Conservation (phyloP, 2,113 vertebrate genomes). For the Brachirus orientalis region DNA sequence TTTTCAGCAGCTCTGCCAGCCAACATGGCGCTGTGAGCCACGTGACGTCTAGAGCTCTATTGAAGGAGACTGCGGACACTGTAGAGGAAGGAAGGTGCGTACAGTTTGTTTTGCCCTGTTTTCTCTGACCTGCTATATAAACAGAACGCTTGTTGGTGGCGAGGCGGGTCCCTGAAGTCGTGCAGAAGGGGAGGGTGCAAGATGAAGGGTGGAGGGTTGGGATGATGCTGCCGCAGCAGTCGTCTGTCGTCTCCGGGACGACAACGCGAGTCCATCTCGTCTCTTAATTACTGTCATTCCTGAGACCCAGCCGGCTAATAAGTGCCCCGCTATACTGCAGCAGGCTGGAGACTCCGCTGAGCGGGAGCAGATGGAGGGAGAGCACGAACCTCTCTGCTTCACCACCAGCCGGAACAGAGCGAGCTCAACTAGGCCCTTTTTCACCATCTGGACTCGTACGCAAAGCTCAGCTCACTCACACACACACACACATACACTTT, state of each 20-base stretch:
- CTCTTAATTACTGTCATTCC: slow-evolving; percentile 73
- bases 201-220: background rate
- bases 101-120: slow-evolving; percentile 39
- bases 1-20: too few species aligned
- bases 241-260: slow-evolving; percentile 53
- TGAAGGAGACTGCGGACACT: too few species aligned
- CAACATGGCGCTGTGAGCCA: too few species aligned
- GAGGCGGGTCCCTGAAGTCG: too few species aligned
- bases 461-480: slow-evolving; percentile 29
- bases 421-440: slow-evolving; percentile 60
- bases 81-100: background rate
- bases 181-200: too few species aligned
- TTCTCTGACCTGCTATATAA: slow-evolving; percentile 50
- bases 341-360: slow-evolving; percentile 38
- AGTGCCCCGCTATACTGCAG: slow-evolving; percentile 35
- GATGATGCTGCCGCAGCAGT: slow-evolving; percentile 35
- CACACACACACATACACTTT: slow-evolving; percentile 24
- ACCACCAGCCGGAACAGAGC: slow-evolving; percentile 44
- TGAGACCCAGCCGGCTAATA: slow-evolving; percentile 61
- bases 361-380: slow-evolving; percentile 62
- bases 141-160: slow-evolving; percentile 30
- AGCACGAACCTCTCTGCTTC: slow-evolving; percentile 36
- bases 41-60: too few species aligned
- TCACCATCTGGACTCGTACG: slow-evolving; percentile 57
- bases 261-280: slow-evolving; percentile 50